Evolutionary conservation across 1,140 invertebrate genomes (phyloP).

Genomic region (Heliothis subflexa): DNA sequence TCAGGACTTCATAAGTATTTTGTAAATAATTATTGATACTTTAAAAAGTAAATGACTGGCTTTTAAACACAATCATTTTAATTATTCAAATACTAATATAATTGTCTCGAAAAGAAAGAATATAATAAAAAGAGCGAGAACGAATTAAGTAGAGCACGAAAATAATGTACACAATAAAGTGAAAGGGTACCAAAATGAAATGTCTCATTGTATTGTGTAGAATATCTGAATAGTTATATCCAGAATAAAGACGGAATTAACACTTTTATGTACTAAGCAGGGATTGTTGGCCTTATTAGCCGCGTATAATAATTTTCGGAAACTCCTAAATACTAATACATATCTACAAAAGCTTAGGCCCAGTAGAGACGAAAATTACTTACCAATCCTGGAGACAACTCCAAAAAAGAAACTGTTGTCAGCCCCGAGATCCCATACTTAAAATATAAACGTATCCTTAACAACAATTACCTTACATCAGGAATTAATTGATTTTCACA

Average conservation of each 20-base stretch:
- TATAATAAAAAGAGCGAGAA: constrained; percentile 56
- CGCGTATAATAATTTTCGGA: constrained; percentile 48
- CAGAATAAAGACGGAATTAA: not conserved
- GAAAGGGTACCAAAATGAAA: constrained; percentile 76
- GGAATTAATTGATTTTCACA: constrained; percentile 62
- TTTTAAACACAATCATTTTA: constrained; percentile 1
- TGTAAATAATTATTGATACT: not conserved
- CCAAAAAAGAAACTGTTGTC: constrained; percentile 59
- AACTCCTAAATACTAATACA: constrained; percentile 56
- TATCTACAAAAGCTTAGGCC: constrained; percentile 58
- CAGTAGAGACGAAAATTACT: constrained; percentile 64
- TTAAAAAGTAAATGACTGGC: not conserved
- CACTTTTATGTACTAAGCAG: constrained; percentile 13
- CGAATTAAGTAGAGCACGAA: constrained; percentile 83
- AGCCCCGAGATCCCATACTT: constrained; percentile 72
- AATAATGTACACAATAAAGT: constrained; percentile 80
- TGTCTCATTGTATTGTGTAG: constrained; percentile 51
- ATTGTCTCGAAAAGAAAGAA: constrained; percentile 20
- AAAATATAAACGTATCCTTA: constrained; percentile 51
- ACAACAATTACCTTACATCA: constrained; percentile 62
- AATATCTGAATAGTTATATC: constrained; percentile 24
- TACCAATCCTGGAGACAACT: constrained; percentile 66
- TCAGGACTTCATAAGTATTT: not conserved
- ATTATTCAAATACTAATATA: not conserved
- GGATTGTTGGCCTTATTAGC: constrained; percentile 34